Conservation (phyloP, 2,888 invertebrate genomes). For the Empis stercorea region DNA sequence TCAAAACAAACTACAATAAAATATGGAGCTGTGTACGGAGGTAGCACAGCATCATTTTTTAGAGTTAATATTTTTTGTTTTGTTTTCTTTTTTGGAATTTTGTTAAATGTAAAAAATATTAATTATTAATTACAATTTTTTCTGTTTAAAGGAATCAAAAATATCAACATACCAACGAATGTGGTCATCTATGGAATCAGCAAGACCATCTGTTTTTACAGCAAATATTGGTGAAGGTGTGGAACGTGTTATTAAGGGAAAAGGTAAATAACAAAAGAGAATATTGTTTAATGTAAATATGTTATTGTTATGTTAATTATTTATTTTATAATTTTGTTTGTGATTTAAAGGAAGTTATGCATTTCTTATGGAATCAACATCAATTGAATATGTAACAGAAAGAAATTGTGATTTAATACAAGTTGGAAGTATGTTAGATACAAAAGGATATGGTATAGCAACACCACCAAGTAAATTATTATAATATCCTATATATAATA, state of each 20-base stretch:
- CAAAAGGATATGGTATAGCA: constrained; percentile 92
- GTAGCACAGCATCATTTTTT: constrained; percentile 91
- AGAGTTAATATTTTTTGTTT: constrained; percentile 52
- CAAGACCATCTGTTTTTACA: constrained; percentile 77
- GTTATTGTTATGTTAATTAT: too few relatives aligned
- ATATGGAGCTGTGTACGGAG: constrained; percentile 86
- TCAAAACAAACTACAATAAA: constrained; percentile 95
- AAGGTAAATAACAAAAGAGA: too few relatives aligned
- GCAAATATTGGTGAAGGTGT: constrained; percentile 81
- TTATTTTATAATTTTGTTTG: neutral
- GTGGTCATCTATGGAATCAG: constrained; percentile 91
- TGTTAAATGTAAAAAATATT: too few relatives aligned
- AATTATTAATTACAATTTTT: too few relatives aligned
- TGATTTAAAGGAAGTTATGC: constrained; percentile 73
- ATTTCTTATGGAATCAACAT: constrained; percentile 94
- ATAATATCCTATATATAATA: too few relatives aligned
- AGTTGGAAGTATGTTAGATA: constrained; percentile 84
- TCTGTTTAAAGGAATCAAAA: constrained; percentile 90
- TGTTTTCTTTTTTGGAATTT: too few relatives aligned
- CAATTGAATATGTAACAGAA: constrained; percentile 88
- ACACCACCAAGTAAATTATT: constrained; percentile 64
- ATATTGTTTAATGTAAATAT: too few relatives aligned
- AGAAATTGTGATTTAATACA: constrained; percentile 81
- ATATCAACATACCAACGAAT: constrained; percentile 87
- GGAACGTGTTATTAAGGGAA: constrained; percentile 70